These are phyloP conservation scores for Zaprionus lineosus DNA, from an alignment of 2,888 invertebrate species.

Conservation along the genomic window DNA sequence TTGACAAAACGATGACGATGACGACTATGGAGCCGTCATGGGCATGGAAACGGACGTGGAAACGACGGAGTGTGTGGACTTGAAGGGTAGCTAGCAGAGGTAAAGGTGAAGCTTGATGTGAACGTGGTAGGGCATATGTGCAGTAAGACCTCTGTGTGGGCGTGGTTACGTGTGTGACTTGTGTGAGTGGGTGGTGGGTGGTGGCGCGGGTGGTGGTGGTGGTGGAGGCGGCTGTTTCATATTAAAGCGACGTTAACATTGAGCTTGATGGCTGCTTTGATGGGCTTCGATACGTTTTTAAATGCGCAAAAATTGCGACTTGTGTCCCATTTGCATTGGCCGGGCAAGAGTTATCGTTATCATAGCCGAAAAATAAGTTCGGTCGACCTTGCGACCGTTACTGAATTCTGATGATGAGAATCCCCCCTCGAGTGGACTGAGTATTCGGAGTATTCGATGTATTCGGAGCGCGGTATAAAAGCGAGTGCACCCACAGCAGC, in stretches of 20 bases:
- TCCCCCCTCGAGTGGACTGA: slow-evolving; percentile 1
- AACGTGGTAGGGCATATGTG: slow-evolving; percentile 13
- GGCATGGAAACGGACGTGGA: slow-evolving; percentile 53
- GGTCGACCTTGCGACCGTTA: slow-evolving; percentile 74
- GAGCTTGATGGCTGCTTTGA: slow-evolving; percentile 69
- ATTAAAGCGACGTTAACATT: slow-evolving; percentile 73
- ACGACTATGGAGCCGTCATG: slow-evolving; percentile 49
- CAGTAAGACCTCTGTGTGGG: too few species aligned
- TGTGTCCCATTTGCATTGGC: slow-evolving; percentile 63
- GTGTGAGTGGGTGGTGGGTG: slow-evolving; percentile 4
- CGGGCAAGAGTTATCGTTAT: slow-evolving; percentile 66
- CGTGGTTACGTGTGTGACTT: slow-evolving; percentile 3
- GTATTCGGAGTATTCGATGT: neutral
- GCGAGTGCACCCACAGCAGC: slow-evolving; percentile 63
- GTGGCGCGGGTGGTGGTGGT: neutral
- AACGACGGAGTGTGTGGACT: too few species aligned
- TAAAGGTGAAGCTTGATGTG: too few species aligned
- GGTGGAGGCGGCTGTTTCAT: slow-evolving; percentile 45
- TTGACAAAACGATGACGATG: slow-evolving; percentile 61
- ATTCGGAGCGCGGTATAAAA: slow-evolving; percentile 47
- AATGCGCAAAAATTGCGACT: slow-evolving; percentile 69
- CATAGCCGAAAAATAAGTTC: slow-evolving; percentile 52
- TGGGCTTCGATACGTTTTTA: slow-evolving; percentile 68
- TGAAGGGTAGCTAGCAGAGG: too few species aligned
- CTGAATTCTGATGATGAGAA: slow-evolving; percentile 78